phyloP scores from a whole-genome alignment of 2,888 invertebrate species.

The Acanthococcus lagerstroemiae region DNA sequence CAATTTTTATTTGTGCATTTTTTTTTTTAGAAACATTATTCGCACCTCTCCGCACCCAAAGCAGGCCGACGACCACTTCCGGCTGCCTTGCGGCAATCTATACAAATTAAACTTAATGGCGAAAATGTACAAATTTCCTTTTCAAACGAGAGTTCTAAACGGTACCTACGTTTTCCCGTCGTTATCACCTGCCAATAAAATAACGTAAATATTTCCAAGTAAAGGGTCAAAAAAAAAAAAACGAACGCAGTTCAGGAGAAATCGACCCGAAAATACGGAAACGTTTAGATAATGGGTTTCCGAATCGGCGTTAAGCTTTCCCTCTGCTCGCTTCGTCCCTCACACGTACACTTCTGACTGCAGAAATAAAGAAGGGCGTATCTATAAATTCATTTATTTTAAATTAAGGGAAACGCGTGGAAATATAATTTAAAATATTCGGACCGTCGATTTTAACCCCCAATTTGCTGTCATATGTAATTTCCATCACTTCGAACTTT shows the following conservation, averaged over 20 bases:
- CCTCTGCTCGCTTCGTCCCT: neutral
- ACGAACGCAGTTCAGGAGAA: constrained; percentile 5
- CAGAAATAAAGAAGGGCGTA: constrained; percentile 25
- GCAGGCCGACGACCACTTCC: neutral
- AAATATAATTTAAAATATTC: constrained; percentile 29
- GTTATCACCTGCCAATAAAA: constrained; percentile 23
- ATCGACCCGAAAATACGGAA: constrained; percentile 12
- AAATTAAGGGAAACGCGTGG: constrained; percentile 28
- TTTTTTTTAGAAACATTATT: too few species aligned
- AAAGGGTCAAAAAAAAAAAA: constrained; percentile 5
- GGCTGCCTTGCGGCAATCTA: constrained; percentile 1
- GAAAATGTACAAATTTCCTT: constrained; percentile 24
- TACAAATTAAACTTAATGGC: constrained; percentile 24
- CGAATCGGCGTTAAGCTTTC: constrained; percentile 13
- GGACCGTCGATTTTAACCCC: constrained; percentile 17
- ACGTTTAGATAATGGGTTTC: constrained; percentile 19
- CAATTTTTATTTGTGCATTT: too few species aligned
- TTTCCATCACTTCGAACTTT: constrained; percentile 19
- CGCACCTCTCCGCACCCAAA: too few species aligned
- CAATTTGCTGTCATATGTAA: constrained; percentile 16
- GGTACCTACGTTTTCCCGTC: constrained; percentile 4
- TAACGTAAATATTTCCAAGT: constrained; percentile 16
- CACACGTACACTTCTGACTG: neutral
- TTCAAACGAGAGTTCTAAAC: constrained; percentile 5
- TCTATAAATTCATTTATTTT: constrained; percentile 30